Evolutionary conservation across 2,113 vertebrate species (phyloP), one percentile per base, ranked within the genome.

Genomic region (Dasyornis broadbenti): DNA sequence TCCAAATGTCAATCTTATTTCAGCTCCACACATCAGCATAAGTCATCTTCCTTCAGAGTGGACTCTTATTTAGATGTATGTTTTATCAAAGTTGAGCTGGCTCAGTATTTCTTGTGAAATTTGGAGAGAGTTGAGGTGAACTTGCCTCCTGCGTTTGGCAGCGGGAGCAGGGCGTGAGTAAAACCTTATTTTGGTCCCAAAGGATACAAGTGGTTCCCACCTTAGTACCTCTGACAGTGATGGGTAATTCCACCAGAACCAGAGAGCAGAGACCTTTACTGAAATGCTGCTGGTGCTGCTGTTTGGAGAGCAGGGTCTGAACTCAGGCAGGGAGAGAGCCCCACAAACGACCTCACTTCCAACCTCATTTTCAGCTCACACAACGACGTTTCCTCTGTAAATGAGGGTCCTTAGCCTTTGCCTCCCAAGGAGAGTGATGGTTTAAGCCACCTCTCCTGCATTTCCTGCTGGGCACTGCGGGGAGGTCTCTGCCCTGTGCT

Each of bases 1-100:
- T 97, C 93, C 94, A 98, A 96, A 97, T 93, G 94, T 76, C 93
- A 94, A 81, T 93, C 84, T 78, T 82, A 15, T 81, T 87, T 83
- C 83, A 40, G 26, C 60, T 89, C 92, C 82, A 82, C 1, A 8
- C 83, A 91, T 94, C 86, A 92, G 50, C 59, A 37, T 17, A 47
- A 81, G 83, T 70, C 72, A 63, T 71, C 91, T 70, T 72, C 78
- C 81, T 93, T 94, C 89, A 71, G 88, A 94, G 69, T 24, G 28
- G 44, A 40, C 40, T 82, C 60, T 77, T 92, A 57, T 84, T 94
- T 91, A 79, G 78, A 88, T 53, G 81, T 33, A 44, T 72, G 59
- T 95, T 87, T 64, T 89, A 95, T 93, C 94, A 88, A 86, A 91
- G 72, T 76, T 86, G 86, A 86, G 75, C 52, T 5, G 2, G 40